These are phyloP conservation scores for Eupithecia centaureata DNA, from an alignment of 2,888 invertebrate genomes.

Conservation along the genomic window DNA sequence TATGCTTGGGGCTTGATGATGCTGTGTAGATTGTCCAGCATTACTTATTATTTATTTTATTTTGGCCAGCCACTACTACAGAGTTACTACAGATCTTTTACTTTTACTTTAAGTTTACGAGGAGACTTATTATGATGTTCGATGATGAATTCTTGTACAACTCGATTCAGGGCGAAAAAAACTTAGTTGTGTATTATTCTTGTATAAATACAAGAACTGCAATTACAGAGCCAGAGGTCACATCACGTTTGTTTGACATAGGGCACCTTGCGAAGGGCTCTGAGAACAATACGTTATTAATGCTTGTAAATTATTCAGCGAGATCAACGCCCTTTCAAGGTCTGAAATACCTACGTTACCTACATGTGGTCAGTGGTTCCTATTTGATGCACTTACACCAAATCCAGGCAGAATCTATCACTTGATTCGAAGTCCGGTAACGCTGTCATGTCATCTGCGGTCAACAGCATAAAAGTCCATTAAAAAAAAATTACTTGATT, in stretches of 20 bases:
- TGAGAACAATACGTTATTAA: slow-evolving; percentile 54
- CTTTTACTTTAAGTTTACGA: no score
- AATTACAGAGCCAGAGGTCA: background rate
- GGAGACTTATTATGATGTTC: no score
- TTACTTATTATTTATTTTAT: no score
- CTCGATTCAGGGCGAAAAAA: background rate
- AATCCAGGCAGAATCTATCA: slow-evolving; percentile 14
- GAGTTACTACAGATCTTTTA: no score
- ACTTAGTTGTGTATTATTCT: background rate
- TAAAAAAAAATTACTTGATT: no score
- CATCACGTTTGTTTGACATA: slow-evolving; percentile 2
- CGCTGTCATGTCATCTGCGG: no score
- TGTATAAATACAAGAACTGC: background rate
- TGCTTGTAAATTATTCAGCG: slow-evolving; percentile 46
- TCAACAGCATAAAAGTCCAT: no score
- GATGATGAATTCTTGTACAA: background rate
- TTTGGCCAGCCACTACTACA: no score
- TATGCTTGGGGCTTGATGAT: no score
- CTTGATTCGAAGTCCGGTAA: no score
- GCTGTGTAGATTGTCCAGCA: no score
- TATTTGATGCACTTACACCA: slow-evolving; percentile 12
- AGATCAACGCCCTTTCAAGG: slow-evolving; percentile 68
- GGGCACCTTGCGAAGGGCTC: slow-evolving; percentile 28
- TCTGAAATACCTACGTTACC: slow-evolving; percentile 31
- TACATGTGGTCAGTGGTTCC: slow-evolving; percentile 17